A percentile compares a stretch with the other conserved stretches of the same genome.
Evolutionary conservation across 2,797 vertebrate genomes (phyloP).

Genomic region (Ateles fusciceps): DNA sequence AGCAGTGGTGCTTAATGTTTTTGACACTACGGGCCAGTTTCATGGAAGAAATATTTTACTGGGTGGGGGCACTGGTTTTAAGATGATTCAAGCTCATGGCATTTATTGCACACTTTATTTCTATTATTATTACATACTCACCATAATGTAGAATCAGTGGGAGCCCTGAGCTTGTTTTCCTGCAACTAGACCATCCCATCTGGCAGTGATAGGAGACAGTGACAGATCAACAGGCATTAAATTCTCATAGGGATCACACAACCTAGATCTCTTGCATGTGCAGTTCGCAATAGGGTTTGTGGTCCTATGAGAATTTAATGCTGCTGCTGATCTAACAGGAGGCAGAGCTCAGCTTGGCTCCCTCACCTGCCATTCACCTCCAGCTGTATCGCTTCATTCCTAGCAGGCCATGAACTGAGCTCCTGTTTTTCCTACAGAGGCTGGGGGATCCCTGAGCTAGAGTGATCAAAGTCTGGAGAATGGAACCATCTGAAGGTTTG

Average conservation of each 20-base stretch:
- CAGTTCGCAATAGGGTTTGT: background rate
- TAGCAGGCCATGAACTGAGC: background rate
- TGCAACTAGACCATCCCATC: background rate
- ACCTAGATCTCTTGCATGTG: background rate
- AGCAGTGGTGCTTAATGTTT: background rate
- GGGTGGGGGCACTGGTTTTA: background rate
- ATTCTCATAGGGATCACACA: background rate
- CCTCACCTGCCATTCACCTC: background rate
- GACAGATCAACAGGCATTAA: background rate
- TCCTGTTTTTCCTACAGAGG: background rate
- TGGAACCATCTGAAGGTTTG: background rate
- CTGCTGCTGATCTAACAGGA: background rate
- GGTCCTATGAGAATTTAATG: background rate
- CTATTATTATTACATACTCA: background rate
- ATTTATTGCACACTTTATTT: background rate
- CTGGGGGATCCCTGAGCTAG: background rate
- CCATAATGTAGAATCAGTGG: background rate
- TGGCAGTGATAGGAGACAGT: background rate
- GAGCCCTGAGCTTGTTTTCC: background rate
- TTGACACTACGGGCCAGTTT: background rate
- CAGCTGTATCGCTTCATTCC: background rate
- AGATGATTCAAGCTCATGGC: background rate
- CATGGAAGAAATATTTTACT: background rate
- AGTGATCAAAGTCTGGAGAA: background rate
- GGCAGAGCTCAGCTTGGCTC: background rate